Conservation (phyloP, 2,797 vertebrate genomes). For the Ispidina lecontei region DNA sequence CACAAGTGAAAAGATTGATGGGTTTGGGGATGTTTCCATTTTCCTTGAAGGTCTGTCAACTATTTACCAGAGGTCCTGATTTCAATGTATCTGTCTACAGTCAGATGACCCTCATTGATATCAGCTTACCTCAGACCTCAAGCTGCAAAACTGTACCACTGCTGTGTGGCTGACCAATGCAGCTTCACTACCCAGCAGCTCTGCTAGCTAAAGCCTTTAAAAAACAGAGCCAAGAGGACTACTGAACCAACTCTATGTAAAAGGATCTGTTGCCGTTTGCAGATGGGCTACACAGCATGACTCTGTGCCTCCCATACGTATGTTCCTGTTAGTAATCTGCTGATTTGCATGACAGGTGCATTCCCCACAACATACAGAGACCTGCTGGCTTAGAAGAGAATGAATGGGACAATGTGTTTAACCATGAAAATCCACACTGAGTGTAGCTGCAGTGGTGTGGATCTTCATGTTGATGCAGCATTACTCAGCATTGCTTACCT, state of each 20-base stretch:
- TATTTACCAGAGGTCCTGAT: not conserved
- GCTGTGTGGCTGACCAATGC: not conserved
- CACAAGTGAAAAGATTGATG: not conserved
- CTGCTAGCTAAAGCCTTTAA: not conserved
- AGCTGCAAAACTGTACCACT: not conserved
- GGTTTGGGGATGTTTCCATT: not conserved
- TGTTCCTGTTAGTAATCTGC: not conserved
- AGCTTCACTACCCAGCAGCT: too few species aligned
- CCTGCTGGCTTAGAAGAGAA: not conserved
- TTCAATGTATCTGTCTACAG: rapidly evolving
- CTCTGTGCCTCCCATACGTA: rapidly evolving
- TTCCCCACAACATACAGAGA: not conserved
- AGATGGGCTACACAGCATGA: rapidly evolving
- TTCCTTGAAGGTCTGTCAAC: not conserved
- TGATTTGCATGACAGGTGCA: rapidly evolving
- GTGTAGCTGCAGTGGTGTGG: too few species aligned
- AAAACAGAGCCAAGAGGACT: not conserved
- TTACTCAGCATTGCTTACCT: not conserved
- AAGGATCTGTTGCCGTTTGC: not conserved
- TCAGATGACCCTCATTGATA: not conserved
- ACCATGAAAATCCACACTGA: not conserved
- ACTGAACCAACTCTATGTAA: not conserved
- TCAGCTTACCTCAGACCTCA: not conserved
- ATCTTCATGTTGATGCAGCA: rapidly evolving
- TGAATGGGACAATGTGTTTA: not conserved